Percentiles rank a stretch among this genome's conserved stretches.
Conservation (phyloP, 2,888 invertebrate species). For the Tenthredo mesomela region DNA sequence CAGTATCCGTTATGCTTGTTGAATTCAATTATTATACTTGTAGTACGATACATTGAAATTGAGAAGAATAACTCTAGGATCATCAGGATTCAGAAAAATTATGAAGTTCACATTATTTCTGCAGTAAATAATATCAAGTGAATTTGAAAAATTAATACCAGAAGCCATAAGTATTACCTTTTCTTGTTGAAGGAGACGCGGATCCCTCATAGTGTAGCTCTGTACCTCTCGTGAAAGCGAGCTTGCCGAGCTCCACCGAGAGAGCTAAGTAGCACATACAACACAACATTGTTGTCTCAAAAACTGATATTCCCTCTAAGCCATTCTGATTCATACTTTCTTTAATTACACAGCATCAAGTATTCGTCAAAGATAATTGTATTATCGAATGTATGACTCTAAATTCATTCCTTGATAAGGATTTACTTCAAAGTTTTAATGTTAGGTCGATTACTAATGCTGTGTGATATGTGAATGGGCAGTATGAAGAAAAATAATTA, state of each 20-base stretch:
- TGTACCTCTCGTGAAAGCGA: constrained; percentile 83
- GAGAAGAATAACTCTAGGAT: constrained; percentile 22
- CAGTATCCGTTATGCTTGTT: neutral
- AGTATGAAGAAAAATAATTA: constrained; percentile 7
- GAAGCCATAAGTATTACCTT: constrained; percentile 71
- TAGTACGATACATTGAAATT: constrained; percentile 1
- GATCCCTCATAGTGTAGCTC: constrained; percentile 81
- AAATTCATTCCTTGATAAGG: neutral
- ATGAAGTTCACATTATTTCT: neutral
- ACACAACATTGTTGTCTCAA: constrained; percentile 77
- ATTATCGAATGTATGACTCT: neutral
- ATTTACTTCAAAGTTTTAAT: neutral
- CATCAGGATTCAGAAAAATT: constrained; percentile 24
- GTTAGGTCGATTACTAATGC: constrained; percentile 10
- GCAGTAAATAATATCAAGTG: constrained; percentile 10
- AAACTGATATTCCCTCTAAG: constrained; percentile 63
- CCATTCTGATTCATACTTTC: constrained; percentile 47
- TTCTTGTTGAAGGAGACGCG: constrained; percentile 75
- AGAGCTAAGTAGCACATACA: constrained; percentile 80
- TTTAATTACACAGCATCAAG: constrained; percentile 27
- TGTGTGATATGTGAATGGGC: constrained; percentile 4
- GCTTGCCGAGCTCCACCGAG: constrained; percentile 84
- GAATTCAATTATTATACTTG: neutral
- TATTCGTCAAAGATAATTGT: neutral
- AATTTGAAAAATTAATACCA: constrained; percentile 54